phyloP scores from a whole-genome alignment of 2,888 invertebrate genomes.

The Rhingia campestris region DNA sequence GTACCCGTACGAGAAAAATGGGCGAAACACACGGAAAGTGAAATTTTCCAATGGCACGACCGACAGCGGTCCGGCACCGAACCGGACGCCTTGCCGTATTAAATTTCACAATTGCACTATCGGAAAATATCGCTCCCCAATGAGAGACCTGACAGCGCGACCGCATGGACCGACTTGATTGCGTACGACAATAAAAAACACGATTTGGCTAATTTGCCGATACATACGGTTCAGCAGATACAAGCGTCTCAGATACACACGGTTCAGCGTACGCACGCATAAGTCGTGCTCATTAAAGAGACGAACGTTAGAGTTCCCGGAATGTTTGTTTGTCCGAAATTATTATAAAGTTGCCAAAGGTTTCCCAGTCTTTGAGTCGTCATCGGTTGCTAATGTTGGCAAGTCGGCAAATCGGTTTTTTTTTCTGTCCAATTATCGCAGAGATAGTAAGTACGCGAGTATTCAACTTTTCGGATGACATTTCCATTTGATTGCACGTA shows the following conservation, averaged over 20 bases:
- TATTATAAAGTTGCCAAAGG: constrained; percentile 19
- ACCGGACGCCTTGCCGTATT: constrained; percentile 31
- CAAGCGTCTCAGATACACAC: not conserved
- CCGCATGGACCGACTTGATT: constrained; percentile 8
- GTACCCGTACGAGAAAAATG: constrained; percentile 8
- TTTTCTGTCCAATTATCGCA: not conserved
- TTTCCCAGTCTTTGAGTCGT: constrained; percentile 13
- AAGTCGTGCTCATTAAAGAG: constrained; percentile 25
- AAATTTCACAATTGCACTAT: constrained; percentile 46
- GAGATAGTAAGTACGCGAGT: constrained; percentile 9
- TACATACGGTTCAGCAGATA: not conserved
- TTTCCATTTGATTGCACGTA: constrained; percentile 52
- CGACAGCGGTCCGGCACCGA: not conserved
- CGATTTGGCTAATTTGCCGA: constrained; percentile 3
- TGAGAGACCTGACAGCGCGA: constrained; percentile 9
- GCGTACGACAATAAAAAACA: constrained; percentile 6
- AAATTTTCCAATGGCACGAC: constrained; percentile 59
- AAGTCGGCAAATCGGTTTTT: not conserved
- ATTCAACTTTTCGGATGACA: constrained; percentile 29
- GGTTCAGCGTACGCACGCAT: not conserved
- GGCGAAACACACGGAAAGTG: constrained; percentile 35
- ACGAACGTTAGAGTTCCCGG: not conserved
- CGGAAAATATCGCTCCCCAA: constrained; percentile 39
- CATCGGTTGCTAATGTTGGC: not conserved
- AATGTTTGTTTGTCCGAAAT: not conserved